Evolutionary conservation across 2,888 invertebrate species (phyloP), one percentile per base, ranked within the genome.

Genomic region (Criorhina ranunculi): DNA sequence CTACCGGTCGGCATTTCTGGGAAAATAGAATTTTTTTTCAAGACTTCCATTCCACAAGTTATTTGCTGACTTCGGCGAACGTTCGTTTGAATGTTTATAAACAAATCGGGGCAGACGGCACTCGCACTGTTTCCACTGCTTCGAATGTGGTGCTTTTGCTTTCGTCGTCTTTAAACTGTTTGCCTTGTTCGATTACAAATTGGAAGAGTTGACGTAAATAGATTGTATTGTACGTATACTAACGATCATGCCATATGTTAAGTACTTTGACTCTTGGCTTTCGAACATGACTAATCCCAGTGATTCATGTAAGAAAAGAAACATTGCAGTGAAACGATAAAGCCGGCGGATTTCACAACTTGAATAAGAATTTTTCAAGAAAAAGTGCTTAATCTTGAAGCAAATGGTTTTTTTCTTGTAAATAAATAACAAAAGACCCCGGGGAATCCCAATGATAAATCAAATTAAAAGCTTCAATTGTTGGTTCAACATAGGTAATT

Each of bases 191-290:
- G 24, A 24, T 24, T 24, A 24, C 24, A n/a, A 24, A 24, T 24
- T 4, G 24, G 4, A 24, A 24, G 24, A 3, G 24, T 24, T 51
- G n/a, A n/a, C 17, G 11, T 6, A 57, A 8, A 57, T 57, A 15
- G 24, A 29, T 35, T 19, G 7, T n/a, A 29, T 35, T 19, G 7
- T n/a, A 57, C 37, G 11, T 2, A 6, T 17, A n/a, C 2, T 19
- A n/a, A 0, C 5, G 42, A 55, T 67, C 67, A 31, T 67, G 11
- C 31, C 8, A 67, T 67, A 53, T 35, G 51, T 9, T 40, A 66
- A 66, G n/a, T 17, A 35, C 29, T 37, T 51, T 51, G 51, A 66
- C 66, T 40, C 15, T 40, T 40, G 6, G 51, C 66, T 66, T 51
- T 12, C 12, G 12, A 29, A 31, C 11, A 7, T 67, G 53, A 67